Conservation (phyloP, 1,140 invertebrate species). For the Trichomalopsis sarcophagae region DNA sequence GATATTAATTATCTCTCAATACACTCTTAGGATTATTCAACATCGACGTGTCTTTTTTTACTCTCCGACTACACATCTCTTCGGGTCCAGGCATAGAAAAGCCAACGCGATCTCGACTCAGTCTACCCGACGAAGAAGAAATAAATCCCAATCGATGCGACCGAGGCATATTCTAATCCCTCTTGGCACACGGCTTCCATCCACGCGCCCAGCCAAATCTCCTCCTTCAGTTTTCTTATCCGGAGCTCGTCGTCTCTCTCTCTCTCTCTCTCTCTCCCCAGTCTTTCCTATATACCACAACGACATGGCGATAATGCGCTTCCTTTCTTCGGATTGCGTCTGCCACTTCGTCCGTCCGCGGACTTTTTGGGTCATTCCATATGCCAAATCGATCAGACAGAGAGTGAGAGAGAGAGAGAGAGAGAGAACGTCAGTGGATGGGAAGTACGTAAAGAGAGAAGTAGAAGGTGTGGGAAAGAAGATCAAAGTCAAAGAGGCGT, state of each 20-base stretch:
- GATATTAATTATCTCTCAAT: no score
- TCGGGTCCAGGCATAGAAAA: not conserved
- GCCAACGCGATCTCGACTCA: not conserved
- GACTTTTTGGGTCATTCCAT: slow-evolving; percentile 48
- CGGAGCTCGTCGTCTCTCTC: not conserved
- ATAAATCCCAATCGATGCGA: slow-evolving; percentile 43
- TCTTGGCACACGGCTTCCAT: slow-evolving; percentile 26
- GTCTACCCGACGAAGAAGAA: slow-evolving; percentile 18
- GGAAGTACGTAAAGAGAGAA: not conserved
- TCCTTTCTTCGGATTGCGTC: not conserved
- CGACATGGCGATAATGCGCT: slow-evolving; percentile 16
- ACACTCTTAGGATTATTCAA: no score
- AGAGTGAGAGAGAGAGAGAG: not conserved
- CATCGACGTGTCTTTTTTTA: no score
- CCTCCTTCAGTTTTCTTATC: not conserved
- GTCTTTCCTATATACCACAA: not conserved
- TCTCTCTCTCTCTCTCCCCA: not conserved
- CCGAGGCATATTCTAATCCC: slow-evolving; percentile 49
- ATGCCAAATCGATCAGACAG: slow-evolving; percentile 47
- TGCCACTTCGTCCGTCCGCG: not conserved
- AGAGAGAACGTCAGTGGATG: not conserved
- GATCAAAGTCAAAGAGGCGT: slow-evolving; percentile 12
- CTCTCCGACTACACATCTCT: not conserved
- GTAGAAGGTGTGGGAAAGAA: not conserved
- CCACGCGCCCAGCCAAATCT: not conserved